A percentile compares a stretch with the other conserved stretches of the same genome.
These are phyloP conservation scores for Calidris pygmaea DNA, from an alignment of 2,113 vertebrate genomes.

Conservation along the genomic window DNA sequence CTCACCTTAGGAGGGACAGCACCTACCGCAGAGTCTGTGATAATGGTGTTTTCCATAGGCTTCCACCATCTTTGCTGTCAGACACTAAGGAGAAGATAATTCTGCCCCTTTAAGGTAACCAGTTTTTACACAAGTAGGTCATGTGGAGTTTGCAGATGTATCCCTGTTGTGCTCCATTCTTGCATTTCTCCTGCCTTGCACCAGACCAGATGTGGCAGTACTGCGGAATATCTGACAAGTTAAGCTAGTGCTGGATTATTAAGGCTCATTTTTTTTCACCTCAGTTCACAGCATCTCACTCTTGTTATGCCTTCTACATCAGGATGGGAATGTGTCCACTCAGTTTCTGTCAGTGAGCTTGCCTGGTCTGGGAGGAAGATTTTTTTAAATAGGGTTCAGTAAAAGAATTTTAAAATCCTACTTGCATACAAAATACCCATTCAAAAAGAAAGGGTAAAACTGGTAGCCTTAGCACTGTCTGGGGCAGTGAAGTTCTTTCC, in stretches of 20 bases:
- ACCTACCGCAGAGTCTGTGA: neutral
- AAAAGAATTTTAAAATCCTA: neutral
- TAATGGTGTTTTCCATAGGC: neutral
- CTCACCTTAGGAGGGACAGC: neutral
- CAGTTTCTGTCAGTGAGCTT: neutral
- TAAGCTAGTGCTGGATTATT: neutral
- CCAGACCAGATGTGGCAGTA: neutral
- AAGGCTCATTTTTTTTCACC: neutral
- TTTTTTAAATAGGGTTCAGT: neutral
- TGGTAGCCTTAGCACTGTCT: neutral
- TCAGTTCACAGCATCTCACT: neutral
- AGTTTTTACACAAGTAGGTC: conserved; percentile 1
- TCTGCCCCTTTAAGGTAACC: neutral
- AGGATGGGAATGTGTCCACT: neutral
- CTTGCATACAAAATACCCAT: neutral
- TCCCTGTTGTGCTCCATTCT: neutral
- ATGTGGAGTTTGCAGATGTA: neutral
- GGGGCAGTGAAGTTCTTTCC: neutral
- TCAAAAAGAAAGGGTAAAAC: neutral
- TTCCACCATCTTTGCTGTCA: neutral
- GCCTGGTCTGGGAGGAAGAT: neutral
- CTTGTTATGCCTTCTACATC: neutral
- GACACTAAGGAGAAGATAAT: neutral
- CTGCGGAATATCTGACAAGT: neutral
- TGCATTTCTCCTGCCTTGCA: neutral